Conservation (phyloP, 2,113 vertebrate species). For the Peucedramus taeniatus region DNA sequence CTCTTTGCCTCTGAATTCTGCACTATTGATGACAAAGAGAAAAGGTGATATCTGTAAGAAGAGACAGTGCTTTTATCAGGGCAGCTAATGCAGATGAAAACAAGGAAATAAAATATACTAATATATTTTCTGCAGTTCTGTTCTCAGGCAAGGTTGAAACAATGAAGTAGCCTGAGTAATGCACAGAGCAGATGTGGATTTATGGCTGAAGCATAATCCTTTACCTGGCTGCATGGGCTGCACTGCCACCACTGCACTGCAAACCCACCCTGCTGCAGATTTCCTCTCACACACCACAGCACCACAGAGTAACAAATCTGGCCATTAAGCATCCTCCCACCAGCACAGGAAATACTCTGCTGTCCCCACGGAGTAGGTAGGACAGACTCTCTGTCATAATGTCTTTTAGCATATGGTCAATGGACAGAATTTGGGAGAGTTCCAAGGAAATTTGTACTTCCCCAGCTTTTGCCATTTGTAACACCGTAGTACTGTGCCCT, state of each 20-base stretch:
- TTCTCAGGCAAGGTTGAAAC: not conserved
- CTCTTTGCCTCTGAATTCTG: not conserved
- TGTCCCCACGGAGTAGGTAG: not conserved
- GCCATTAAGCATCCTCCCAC: not conserved
- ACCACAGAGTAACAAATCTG: not conserved
- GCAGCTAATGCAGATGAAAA: not conserved
- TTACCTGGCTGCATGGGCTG: not conserved
- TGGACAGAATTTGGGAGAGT: slow-evolving; percentile 7
- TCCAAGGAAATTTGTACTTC: slow-evolving; percentile 35
- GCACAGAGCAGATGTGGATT: not conserved
- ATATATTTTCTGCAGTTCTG: not conserved
- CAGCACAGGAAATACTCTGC: not conserved
- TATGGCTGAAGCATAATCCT: not conserved
- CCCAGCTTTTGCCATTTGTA: not conserved
- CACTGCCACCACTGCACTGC: not conserved
- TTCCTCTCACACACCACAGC: not conserved
- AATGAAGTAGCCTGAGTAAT: not conserved
- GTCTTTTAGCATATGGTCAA: slow-evolving; percentile 24
- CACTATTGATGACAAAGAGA: not conserved
- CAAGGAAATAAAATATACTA: not conserved
- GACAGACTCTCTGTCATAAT: not conserved
- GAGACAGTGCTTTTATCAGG: not conserved
- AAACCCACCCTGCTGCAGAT: not conserved
- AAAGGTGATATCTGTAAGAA: not conserved
- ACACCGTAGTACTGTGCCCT: not conserved